Conservation (phyloP, 2,113 vertebrate species). For the Dicaeum eximium region DNA sequence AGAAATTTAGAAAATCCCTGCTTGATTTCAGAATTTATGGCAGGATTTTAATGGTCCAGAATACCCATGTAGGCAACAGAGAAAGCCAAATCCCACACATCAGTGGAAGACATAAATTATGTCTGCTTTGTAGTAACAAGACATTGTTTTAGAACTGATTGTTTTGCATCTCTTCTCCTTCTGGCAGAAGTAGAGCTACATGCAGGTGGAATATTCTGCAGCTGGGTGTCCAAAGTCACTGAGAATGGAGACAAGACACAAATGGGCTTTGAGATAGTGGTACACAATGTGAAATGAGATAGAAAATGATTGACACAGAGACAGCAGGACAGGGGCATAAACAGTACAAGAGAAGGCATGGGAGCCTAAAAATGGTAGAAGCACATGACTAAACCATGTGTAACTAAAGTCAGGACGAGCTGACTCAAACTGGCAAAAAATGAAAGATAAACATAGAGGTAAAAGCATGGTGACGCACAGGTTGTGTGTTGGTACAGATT, state of each 20-base stretch:
- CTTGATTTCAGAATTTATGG: background rate
- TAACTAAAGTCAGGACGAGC: background rate
- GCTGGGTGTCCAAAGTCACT: background rate
- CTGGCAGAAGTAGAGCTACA: background rate
- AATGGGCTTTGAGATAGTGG: background rate
- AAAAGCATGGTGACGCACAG: background rate
- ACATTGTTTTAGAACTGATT: background rate
- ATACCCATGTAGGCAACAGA: background rate
- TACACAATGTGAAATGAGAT: background rate
- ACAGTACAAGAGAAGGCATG: background rate
- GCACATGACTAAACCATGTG: background rate
- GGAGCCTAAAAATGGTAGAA: background rate
- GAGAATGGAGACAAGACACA: background rate
- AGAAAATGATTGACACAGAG: background rate
- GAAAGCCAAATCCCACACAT: background rate
- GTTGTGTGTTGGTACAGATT: background rate
- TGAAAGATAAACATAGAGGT: background rate
- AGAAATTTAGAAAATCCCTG: background rate
- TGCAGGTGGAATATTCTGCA: background rate
- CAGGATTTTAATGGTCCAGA: background rate
- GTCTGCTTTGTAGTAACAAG: background rate
- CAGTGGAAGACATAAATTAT: background rate
- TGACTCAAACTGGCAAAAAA: background rate
- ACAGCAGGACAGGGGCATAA: background rate
- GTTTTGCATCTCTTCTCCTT: background rate